Conservation (phyloP, 1,140 invertebrate genomes). For the Cyclargus thomasi region DNA sequence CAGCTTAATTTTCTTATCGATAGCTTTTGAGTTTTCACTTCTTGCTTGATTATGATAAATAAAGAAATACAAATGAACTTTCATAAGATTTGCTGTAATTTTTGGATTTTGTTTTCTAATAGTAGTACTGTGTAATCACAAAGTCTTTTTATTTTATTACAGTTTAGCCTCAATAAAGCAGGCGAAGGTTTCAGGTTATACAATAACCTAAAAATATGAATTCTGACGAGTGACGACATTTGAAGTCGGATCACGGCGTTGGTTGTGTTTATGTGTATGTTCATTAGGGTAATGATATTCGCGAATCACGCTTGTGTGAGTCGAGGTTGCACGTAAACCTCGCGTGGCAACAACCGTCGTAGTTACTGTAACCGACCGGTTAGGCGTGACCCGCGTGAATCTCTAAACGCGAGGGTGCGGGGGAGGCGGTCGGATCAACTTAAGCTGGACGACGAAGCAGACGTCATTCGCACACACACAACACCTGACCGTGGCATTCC, state of each 20-base stretch:
- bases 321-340: constrained; percentile 68
- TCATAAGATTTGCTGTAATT: too few relatives aligned
- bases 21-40: too few relatives aligned
- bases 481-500: constrained; percentile 68
- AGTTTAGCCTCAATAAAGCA: not conserved
- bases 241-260: not conserved
- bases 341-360: constrained; percentile 67
- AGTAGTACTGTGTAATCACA: too few relatives aligned
- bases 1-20: too few relatives aligned
- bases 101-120: too few relatives aligned
- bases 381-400: constrained; percentile 29
- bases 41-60: too few relatives aligned
- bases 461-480: constrained; percentile 66
- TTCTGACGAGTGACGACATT: not conserved
- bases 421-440: constrained; percentile 26
- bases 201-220: constrained; percentile 13
- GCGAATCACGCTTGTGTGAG: constrained; percentile 68
- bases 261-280: constrained; percentile 36
- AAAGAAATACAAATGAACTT: too few relatives aligned
- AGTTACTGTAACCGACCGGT: constrained; percentile 47
- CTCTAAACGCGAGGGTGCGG: constrained; percentile 5
- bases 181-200: not conserved
- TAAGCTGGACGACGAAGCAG: constrained; percentile 49
- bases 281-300: constrained; percentile 71
- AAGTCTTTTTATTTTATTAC: not conserved